A percentile compares a stretch with the other conserved stretches of the same genome.
These are phyloP conservation scores for Heliopora coerulea DNA, from an alignment of 92 coral and sea anemone genomes.

Conservation along the genomic window DNA sequence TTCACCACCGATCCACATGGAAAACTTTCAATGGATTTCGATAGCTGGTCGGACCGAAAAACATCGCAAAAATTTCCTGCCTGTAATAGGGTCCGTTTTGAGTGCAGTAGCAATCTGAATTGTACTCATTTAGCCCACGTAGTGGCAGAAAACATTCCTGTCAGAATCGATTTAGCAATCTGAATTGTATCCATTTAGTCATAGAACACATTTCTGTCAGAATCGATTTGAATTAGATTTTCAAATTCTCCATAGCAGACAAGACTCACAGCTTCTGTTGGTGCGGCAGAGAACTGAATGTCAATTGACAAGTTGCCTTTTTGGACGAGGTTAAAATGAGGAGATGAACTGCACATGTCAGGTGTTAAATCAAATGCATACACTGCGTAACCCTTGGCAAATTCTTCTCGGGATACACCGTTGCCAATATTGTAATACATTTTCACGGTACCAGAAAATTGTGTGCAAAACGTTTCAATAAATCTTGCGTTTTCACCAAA, in stretches of 20 bases:
- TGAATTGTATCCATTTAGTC: no score
- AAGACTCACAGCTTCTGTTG: constrained; percentile 13
- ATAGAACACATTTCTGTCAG: constrained; percentile 35
- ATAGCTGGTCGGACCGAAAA: constrained; percentile 2
- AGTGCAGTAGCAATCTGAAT: not conserved
- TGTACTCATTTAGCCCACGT: constrained; percentile 19
- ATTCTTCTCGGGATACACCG: constrained; percentile 52
- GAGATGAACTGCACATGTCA: constrained; percentile 23
- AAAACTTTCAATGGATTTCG: not conserved
- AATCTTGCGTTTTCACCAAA: constrained; percentile 28
- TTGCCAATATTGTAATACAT: constrained; percentile 32
- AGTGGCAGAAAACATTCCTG: no score
- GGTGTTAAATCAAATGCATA: constrained; percentile 27
- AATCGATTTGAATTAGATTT: constrained; percentile 42
- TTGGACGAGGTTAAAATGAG: constrained; percentile 19
- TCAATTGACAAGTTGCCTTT: constrained; percentile 18
- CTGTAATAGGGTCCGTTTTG: constrained; percentile 8
- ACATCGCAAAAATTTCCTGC: constrained; percentile 16
- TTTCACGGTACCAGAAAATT: constrained; percentile 50
- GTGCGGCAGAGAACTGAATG: constrained; percentile 19
- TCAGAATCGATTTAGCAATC: no score
- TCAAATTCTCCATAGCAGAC: constrained; percentile 34
- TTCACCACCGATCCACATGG: constrained; percentile 28
- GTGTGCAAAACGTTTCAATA: constrained; percentile 42
- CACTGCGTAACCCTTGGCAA: constrained; percentile 28